Conservation (phyloP, 2,113 vertebrate species). For the Nipponia nippon region DNA sequence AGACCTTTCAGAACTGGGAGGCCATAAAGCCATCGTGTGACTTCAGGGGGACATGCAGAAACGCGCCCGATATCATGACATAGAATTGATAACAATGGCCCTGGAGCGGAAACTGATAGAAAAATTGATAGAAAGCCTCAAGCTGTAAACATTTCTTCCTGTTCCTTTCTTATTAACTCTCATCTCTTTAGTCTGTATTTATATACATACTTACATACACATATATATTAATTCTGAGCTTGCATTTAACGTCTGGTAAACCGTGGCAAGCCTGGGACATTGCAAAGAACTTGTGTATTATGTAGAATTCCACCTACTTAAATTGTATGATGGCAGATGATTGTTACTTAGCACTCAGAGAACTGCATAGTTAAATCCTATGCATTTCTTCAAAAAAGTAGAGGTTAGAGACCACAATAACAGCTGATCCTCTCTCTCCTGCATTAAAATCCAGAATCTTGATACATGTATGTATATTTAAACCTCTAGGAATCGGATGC, state of each 20-base stretch:
- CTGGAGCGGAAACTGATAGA: background rate
- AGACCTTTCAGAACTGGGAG: background rate
- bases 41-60: background rate
- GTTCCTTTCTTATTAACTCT: background rate
- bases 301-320: background rate
- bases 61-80: background rate
- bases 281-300: background rate
- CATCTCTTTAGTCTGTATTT: background rate
- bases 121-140: background rate
- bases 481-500: slow-evolving; percentile 13
- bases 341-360: background rate
- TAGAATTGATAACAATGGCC: background rate
- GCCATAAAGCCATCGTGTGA: background rate
- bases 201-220: background rate
- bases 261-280: background rate
- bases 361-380: slow-evolving; percentile 2
- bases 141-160: background rate
- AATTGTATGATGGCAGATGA: background rate
- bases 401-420: slow-evolving; percentile 8
- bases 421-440: slow-evolving; percentile 24
- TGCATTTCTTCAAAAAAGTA: slow-evolving; percentile 1
- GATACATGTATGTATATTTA: background rate
- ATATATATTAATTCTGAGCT: background rate
- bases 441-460: slow-evolving; percentile 1
- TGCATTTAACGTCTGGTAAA: background rate